phyloP scores from a whole-genome alignment of 2,797 vertebrate genomes.

The Rhinichthys osculus region DNA sequence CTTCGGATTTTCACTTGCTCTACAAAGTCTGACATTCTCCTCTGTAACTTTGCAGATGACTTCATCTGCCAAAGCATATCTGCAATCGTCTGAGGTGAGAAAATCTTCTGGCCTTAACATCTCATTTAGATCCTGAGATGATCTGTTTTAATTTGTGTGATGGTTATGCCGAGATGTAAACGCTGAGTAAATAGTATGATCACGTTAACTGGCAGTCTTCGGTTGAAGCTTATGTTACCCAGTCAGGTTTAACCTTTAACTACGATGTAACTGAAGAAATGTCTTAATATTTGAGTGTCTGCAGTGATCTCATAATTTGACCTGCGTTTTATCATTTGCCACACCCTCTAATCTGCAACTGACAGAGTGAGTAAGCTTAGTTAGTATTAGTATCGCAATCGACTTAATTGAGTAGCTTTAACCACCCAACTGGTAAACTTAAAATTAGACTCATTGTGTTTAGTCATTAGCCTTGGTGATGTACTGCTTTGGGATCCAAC shows the following conservation, averaged over 20 bases:
- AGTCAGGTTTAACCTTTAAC: background rate
- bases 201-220: background rate
- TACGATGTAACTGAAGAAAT: background rate
- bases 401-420: constrained; percentile 19
- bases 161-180: background rate
- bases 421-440: constrained; percentile 3
- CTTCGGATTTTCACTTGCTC: background rate
- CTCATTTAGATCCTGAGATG: background rate
- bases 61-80: constrained; percentile 16
- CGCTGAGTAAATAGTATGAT: background rate
- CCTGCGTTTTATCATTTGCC: background rate
- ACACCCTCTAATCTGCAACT: background rate
- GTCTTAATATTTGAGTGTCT: background rate
- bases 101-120: constrained; percentile 2
- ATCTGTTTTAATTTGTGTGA: background rate
- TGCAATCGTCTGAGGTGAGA: constrained; percentile 4
- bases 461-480: constrained; percentile 13
- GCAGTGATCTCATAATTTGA: background rate
- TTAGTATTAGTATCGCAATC: background rate
- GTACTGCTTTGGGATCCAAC: constrained; percentile 20
- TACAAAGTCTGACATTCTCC: constrained; percentile 30
- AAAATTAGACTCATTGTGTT: constrained; percentile 1
- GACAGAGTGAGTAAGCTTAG: background rate
- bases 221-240: background rate
- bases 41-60: constrained; percentile 18